Percentiles rank a stretch among this genome's conserved stretches.
Conservation (phyloP, 1,140 invertebrate genomes). For the Trypoxylus dichotomus region DNA sequence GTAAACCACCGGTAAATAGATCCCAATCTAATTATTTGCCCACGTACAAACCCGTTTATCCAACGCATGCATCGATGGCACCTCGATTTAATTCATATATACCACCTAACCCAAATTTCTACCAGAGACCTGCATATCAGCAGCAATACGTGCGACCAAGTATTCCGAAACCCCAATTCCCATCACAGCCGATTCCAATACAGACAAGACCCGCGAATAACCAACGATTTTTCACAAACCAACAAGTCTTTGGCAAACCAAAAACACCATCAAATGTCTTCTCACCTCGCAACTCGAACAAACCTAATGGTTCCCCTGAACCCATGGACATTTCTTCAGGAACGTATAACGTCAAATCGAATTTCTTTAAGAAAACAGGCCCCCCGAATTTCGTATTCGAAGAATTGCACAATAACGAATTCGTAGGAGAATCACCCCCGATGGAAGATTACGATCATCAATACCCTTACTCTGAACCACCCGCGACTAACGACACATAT, state of each 20-base stretch:
- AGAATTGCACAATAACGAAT: conserved; percentile 31
- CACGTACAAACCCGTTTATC: background rate
- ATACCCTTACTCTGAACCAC: background rate
- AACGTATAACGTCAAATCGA: background rate
- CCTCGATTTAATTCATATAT: background rate
- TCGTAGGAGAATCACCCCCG: background rate
- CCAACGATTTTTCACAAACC: conserved; percentile 33
- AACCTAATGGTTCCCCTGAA: conserved; percentile 20
- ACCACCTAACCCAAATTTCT: background rate
- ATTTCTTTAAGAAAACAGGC: conserved; percentile 1
- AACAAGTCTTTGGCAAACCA: conserved; percentile 37
- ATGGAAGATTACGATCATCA: background rate
- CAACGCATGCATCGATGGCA: background rate
- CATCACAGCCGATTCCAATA: conserved; percentile 34
- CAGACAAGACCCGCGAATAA: conserved; percentile 31
- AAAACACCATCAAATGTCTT: conserved; percentile 22
- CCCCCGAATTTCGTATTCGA: conserved; percentile 22
- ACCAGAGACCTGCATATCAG: background rate
- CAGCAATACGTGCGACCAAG: background rate
- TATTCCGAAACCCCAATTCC: conserved; percentile 28
- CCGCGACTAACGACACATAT: background rate
- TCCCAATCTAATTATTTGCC: background rate
- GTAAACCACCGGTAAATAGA: background rate
- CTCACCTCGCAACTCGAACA: conserved; percentile 4
- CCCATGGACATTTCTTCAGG: conserved; percentile 24